phyloP scores from a whole-genome alignment of 2,797 vertebrate species.

The Pachyuromys duprasi region DNA sequence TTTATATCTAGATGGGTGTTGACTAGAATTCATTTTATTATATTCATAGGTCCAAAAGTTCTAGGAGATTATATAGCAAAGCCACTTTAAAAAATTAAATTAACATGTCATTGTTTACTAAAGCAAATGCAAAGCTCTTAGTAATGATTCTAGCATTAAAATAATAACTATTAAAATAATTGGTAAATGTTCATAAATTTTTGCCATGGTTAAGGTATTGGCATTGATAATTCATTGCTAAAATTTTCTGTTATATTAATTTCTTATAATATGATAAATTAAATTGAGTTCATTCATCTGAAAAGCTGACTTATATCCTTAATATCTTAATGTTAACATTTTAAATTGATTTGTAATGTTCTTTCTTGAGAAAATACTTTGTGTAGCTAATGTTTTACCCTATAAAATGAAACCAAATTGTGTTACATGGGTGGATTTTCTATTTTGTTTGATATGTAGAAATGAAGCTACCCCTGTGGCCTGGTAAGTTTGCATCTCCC shows the following conservation, averaged over 20 bases:
- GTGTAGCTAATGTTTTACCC: background rate
- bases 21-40: background rate
- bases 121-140: background rate
- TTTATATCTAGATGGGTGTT: background rate
- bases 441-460: background rate
- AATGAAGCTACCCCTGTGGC: background rate
- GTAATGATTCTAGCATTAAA: background rate
- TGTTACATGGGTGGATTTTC: background rate
- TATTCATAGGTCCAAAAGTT: background rate
- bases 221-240: background rate
- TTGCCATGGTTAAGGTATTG: background rate
- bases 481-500: no score
- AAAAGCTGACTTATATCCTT: background rate
- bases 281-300: background rate
- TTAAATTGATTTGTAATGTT: background rate
- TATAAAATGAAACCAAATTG: background rate
- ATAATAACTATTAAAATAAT: background rate
- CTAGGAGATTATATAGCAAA: conserved; percentile 14
- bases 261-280: conserved; percentile 21
- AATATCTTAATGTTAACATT: background rate
- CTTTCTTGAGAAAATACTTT: background rate
- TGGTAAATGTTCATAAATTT: background rate
- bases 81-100: background rate
- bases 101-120: background rate
- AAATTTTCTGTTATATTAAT: background rate